A percentile compares a stretch with the other conserved stretches of the same genome.
phyloP scores from a whole-genome alignment of 37 sponge, comb jelly and placozoan genomes.

The Hexactinellida sp. region DNA sequence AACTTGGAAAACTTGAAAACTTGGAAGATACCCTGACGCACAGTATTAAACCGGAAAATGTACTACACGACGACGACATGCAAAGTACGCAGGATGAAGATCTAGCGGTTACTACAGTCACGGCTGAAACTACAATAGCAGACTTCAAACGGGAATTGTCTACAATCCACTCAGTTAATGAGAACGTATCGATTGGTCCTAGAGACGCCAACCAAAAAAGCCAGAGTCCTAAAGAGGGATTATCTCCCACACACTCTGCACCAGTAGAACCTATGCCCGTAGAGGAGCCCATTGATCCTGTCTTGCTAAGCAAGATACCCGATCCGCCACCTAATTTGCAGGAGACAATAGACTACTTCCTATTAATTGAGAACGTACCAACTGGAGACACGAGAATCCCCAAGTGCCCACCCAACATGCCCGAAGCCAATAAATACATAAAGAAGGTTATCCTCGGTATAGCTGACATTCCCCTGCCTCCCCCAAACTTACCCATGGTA shows the following conservation, averaged over 20 bases:
- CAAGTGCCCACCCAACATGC: not conserved
- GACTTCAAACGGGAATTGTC: not conserved
- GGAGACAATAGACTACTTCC: not conserved
- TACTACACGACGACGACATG: not conserved
- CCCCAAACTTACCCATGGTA: not conserved
- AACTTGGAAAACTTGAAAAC: not conserved
- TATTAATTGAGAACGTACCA: not conserved
- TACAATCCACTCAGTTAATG: no score
- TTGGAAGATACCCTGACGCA: not conserved
- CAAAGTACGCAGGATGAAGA: not conserved
- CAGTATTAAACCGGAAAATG: not conserved
- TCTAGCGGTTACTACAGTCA: not conserved
- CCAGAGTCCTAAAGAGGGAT: not conserved
- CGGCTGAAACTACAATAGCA: not conserved
- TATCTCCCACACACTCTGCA: not conserved
- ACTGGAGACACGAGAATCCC: not conserved
- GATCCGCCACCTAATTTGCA: not conserved
- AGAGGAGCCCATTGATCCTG: not conserved
- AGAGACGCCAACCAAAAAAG: no score
- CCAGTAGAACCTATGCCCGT: not conserved
- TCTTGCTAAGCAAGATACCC: not conserved
- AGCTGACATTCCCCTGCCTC: not conserved
- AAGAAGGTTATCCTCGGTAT: not conserved
- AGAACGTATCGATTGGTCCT: not conserved
- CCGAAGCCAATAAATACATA: not conserved